phyloP scores from a whole-genome alignment of 2,113 vertebrate genomes.

The Dicentrarchus labrax region DNA sequence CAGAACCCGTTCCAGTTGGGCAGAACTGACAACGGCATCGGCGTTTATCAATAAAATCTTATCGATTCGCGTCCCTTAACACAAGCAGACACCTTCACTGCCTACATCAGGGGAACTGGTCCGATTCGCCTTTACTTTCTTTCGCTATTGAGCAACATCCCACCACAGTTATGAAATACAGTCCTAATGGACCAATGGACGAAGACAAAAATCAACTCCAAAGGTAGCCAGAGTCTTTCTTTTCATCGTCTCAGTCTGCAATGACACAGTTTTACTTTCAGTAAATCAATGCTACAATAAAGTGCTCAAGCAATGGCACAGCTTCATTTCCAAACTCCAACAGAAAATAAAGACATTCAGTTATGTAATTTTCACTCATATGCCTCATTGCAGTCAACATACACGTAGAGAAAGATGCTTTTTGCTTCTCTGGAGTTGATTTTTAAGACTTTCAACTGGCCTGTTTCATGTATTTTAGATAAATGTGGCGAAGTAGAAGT shows the following conservation, averaged over 20 bases:
- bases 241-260: background rate
- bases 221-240: background rate
- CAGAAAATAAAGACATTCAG: background rate
- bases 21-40: too few relatives aligned
- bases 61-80: background rate
- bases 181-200: background rate
- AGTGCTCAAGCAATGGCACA: conserved; percentile 63
- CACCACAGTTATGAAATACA: conserved; percentile 8
- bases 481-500: background rate
- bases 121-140: background rate
- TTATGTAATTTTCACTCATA: background rate
- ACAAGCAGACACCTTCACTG: conserved; percentile 38
- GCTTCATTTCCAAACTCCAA: conserved; percentile 19
- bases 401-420: background rate
- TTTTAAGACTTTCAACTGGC: conserved; percentile 1
- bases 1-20: too few relatives aligned
- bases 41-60: too few relatives aligned
- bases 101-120: background rate
- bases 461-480: background rate
- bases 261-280: background rate
- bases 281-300: conserved; percentile 37
- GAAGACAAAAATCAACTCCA: conserved; percentile 1
- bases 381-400: conserved; percentile 4
- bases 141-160: conserved; percentile 1
- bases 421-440: background rate